phyloP scores from a whole-genome alignment of 2,113 vertebrate genomes.

The Gymnobelideus leadbeateri region DNA sequence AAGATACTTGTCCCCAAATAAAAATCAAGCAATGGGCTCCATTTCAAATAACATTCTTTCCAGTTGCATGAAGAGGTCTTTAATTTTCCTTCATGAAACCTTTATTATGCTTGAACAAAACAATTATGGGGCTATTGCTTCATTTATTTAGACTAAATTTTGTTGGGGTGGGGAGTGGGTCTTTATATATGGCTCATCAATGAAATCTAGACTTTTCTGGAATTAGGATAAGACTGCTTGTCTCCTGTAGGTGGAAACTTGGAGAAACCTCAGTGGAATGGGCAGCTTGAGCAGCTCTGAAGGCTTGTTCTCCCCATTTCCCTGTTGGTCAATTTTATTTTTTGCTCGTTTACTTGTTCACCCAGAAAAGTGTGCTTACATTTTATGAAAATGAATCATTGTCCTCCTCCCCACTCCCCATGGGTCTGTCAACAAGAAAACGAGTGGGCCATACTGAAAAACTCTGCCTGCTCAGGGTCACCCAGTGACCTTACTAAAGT shows the following conservation, averaged over 20 bases:
- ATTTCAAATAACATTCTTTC: slow-evolving; percentile 8
- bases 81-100: neutral
- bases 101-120: slow-evolving; percentile 43
- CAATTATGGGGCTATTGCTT: slow-evolving; percentile 20
- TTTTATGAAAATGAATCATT: slow-evolving; percentile 11
- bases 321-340: neutral
- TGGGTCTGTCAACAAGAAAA: slow-evolving; percentile 20
- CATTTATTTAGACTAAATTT: neutral
- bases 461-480: slow-evolving; percentile 27
- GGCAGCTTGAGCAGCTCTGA: neutral
- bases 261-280: neutral
- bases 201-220: slow-evolving; percentile 26
- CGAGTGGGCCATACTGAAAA: neutral
- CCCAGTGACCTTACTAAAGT: slow-evolving; percentile 19
- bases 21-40: neutral
- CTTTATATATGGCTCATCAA: neutral
- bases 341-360: slow-evolving; percentile 10
- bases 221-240: neutral
- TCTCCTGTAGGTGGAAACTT: neutral
- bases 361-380: slow-evolving; percentile 25
- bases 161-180: neutral
- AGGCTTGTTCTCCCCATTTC: neutral
- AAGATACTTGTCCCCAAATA: neutral
- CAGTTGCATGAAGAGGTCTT: slow-evolving; percentile 10
- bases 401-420: neutral